These are phyloP conservation scores for Acridotheres tristis DNA, from an alignment of 2,797 vertebrate species.

Conservation along the genomic window DNA sequence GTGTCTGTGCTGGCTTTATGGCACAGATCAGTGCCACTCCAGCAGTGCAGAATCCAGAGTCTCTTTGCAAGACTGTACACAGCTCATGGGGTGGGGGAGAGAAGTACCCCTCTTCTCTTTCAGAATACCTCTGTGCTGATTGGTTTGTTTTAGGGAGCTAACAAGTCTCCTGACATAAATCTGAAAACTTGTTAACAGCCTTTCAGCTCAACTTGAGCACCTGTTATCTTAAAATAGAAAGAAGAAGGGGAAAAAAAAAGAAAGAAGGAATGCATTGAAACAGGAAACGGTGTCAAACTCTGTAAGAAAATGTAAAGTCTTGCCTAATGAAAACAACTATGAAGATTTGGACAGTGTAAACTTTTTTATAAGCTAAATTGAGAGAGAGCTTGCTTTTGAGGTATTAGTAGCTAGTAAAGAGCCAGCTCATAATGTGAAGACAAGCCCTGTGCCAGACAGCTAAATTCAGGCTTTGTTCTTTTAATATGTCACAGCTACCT, in stretches of 20 bases:
- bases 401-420: background rate
- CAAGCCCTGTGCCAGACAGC: background rate
- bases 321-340: background rate
- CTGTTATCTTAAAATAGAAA: background rate
- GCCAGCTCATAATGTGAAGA: background rate
- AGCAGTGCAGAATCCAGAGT: background rate
- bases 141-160: background rate
- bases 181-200: background rate
- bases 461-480: background rate
- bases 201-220: background rate
- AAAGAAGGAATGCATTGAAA: background rate
- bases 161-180: background rate
- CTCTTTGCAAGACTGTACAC: background rate
- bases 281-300: background rate
- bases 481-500: background rate
- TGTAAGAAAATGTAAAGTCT: background rate
- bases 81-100: background rate
- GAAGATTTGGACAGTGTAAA: background rate
- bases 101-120: background rate
- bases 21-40: background rate
- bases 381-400: background rate
- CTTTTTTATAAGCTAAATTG: background rate
- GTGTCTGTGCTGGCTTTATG: background rate
- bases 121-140: background rate
- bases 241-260: fast-evolving